A percentile compares a stretch with the other conserved stretches of the same genome.
Evolutionary conservation across 2,113 vertebrate species (phyloP).

Genomic region (Sphyrna mokarran): DNA sequence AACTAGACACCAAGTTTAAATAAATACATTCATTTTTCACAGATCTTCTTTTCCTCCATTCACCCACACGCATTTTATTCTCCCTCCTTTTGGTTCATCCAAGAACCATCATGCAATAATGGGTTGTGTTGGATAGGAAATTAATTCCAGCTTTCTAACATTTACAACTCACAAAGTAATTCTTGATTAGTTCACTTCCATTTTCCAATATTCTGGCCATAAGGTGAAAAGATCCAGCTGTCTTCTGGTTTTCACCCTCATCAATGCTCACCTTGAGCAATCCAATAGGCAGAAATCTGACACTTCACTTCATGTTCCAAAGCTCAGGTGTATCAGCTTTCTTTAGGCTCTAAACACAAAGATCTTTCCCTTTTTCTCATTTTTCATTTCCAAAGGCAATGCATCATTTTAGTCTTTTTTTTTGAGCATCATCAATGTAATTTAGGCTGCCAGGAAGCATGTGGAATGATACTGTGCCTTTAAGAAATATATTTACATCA

Average conservation of each 20-base stretch:
- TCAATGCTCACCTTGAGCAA: neutral
- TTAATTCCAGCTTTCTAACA: neutral
- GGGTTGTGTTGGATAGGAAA: neutral
- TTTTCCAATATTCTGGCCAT: neutral
- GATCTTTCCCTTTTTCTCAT: neutral
- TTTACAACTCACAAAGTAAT: neutral
- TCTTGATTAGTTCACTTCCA: neutral
- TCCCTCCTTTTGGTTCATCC: neutral
- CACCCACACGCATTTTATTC: neutral
- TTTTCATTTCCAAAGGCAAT: neutral
- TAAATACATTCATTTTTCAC: neutral
- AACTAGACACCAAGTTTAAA: neutral
- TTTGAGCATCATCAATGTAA: neutral
- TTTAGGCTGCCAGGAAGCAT: neutral
- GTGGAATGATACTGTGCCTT: too few species aligned
- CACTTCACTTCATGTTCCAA: neutral
- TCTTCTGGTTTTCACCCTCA: neutral
- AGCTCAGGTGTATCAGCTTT: neutral
- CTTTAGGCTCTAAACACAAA: neutral
- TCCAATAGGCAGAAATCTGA: neutral
- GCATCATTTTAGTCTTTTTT: neutral
- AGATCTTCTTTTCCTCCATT: neutral
- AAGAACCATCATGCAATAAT: neutral
- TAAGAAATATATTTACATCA: too few species aligned
- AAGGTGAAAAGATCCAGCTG: neutral